These are phyloP conservation scores for Rotaria socialis DNA, from an alignment of 2,888 invertebrate genomes.

Conservation along the genomic window DNA sequence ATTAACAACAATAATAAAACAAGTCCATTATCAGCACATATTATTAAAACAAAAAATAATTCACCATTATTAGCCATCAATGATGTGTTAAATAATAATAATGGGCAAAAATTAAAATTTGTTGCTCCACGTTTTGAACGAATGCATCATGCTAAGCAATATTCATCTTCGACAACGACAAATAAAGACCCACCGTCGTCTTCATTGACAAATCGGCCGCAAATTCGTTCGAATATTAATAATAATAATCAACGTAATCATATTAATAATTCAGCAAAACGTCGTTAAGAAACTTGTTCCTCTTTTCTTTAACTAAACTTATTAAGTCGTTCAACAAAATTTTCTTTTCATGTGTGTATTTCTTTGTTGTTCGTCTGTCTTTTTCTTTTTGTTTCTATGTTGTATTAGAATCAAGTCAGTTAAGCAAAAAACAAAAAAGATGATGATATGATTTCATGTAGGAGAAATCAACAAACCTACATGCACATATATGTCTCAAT, in stretches of 20 bases:
- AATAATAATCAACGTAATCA: not conserved
- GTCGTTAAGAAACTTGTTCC: not conserved
- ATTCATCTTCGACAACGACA: not conserved
- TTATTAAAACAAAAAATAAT: not conserved
- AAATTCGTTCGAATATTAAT: not conserved
- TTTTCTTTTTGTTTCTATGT: constrained; percentile 1
- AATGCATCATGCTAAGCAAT: constrained; percentile 21
- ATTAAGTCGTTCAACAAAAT: not conserved
- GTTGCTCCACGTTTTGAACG: constrained; percentile 32
- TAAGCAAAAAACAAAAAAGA: not conserved
- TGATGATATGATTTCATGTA: not conserved
- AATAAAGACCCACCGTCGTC: not conserved
- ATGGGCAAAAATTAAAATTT: constrained; percentile 9
- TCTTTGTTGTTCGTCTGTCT: constrained; percentile 8
- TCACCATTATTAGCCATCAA: not conserved
- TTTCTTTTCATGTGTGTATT: not conserved
- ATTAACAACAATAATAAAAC: not conserved
- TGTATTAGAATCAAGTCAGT: constrained; percentile 26
- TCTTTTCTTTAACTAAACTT: not conserved
- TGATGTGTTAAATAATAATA: not conserved
- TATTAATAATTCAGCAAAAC: not conserved
- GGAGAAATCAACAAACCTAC: not conserved
- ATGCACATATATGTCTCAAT: not conserved
- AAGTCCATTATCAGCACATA: not conserved
- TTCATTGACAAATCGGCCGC: not conserved